These are phyloP conservation scores for Malacosoma neustria DNA, from an alignment of 2,888 invertebrate genomes.

Conservation along the genomic window DNA sequence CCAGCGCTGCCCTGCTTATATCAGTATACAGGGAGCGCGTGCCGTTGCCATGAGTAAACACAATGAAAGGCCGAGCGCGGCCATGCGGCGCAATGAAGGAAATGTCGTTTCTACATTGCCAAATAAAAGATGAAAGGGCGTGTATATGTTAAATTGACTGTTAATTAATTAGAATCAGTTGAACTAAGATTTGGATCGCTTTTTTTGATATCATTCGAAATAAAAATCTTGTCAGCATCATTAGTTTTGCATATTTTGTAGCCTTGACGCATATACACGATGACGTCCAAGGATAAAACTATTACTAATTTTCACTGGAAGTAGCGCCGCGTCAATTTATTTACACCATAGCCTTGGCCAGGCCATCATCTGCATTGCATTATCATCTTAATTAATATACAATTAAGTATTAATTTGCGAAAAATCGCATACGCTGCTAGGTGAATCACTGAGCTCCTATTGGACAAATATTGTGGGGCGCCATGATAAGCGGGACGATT, in stretches of 20 bases:
- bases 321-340: slow-evolving; percentile 21
- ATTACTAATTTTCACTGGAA: slow-evolving; percentile 29
- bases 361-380: slow-evolving; percentile 24
- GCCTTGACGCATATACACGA: not conserved
- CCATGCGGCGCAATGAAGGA: too few species aligned
- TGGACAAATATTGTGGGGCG: slow-evolving; percentile 20
- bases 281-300: slow-evolving; percentile 22
- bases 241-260: not conserved
- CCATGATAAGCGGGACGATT: slow-evolving; percentile 15
- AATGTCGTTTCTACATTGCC: too few species aligned
- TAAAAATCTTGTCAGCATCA: too few species aligned
- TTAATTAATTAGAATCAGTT: too few species aligned
- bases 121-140: too few species aligned
- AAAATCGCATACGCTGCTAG: not conserved
- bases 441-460: slow-evolving; percentile 21
- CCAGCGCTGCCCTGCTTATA: too few species aligned
- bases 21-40: too few species aligned
- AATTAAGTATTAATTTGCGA: slow-evolving; percentile 23
- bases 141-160: too few species aligned
- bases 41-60: too few species aligned
- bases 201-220: too few species aligned
- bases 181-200: too few species aligned
- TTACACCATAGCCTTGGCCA: slow-evolving; percentile 13
- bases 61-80: too few species aligned
- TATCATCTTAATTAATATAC: slow-evolving; percentile 30